Evolutionary conservation across 2,888 invertebrate genomes (phyloP).

Genomic region (Chymomyza procnemis): DNA sequence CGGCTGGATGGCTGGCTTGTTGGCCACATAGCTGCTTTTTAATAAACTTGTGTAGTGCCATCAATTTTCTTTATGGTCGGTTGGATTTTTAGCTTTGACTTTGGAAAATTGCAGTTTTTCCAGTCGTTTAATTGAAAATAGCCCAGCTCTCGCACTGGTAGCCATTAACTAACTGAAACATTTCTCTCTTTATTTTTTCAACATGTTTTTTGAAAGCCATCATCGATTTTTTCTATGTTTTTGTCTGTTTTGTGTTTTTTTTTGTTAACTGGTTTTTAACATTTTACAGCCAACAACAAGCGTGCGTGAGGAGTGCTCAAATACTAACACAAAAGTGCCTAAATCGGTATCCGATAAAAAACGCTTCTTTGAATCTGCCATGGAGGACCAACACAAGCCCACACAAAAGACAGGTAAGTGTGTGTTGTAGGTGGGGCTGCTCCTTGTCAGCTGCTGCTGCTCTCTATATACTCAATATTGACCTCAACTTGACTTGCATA

Average conservation of each 20-base stretch:
- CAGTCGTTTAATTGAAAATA: conserved; percentile 36
- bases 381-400: conserved; percentile 93
- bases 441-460: neutral
- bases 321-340: conserved; percentile 85
- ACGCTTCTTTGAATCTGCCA: conserved; percentile 96
- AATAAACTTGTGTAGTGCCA: conserved; percentile 67
- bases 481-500: neutral
- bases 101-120: conserved; percentile 49
- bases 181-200: conserved; percentile 29
- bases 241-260: conserved; percentile 19
- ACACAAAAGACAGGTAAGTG: conserved; percentile 88
- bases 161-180: conserved; percentile 5
- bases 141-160: conserved; percentile 19
- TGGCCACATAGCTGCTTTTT: conserved; percentile 45
- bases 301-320: conserved; percentile 77
- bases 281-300: conserved; percentile 59
- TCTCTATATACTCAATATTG: neutral
- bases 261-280: conserved; percentile 28
- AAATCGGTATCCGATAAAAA: conserved; percentile 96
- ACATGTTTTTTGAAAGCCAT: conserved; percentile 12
- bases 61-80: conserved; percentile 71
- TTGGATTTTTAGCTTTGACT: conserved; percentile 54
- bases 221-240: conserved; percentile 9
- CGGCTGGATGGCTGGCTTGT: neutral
- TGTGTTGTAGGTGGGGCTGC: conserved; percentile 17